Percentiles rank a stretch among this genome's conserved stretches.
These are phyloP conservation scores for Manis crassicaudata DNA, from an alignment of 2,797 vertebrate genomes.

Conservation along the genomic window DNA sequence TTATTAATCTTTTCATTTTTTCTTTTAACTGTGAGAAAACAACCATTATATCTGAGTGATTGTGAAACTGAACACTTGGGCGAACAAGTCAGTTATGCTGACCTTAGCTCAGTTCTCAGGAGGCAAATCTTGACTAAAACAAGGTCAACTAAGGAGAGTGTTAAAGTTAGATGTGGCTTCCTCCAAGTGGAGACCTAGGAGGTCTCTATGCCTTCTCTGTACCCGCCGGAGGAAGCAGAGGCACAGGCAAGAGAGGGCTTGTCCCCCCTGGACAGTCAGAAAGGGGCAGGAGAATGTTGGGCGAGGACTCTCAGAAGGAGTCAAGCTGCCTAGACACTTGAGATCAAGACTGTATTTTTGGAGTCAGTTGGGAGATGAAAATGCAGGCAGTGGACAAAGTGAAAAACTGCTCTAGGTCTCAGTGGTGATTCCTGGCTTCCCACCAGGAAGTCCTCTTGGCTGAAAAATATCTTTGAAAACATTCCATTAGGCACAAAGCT, in stretches of 20 bases:
- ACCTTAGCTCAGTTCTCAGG: constrained; percentile 7
- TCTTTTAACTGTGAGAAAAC: neutral
- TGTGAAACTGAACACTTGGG: neutral
- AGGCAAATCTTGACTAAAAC: constrained; percentile 9
- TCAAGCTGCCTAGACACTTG: constrained; percentile 21
- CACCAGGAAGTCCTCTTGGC: constrained; percentile 28
- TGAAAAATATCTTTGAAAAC: constrained; percentile 55
- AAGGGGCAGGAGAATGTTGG: neutral
- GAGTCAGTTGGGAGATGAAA: constrained; percentile 7
- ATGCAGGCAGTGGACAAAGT: neutral
- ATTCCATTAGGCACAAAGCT: constrained; percentile 47
- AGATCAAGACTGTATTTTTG: constrained; percentile 37
- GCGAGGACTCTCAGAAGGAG: neutral
- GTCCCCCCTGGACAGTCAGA: neutral
- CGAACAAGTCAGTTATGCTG: neutral
- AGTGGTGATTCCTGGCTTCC: neutral
- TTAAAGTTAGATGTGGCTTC: neutral
- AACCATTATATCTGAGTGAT: neutral
- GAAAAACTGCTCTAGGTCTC: neutral
- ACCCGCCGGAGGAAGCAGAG: neutral
- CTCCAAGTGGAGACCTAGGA: neutral
- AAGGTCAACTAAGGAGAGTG: neutral
- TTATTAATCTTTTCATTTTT: neutral
- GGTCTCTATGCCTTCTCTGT: neutral
- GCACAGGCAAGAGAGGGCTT: neutral